Evolutionary conservation across 2,113 vertebrate species (phyloP), one percentile per base, ranked within the genome.

Genomic region (Dasyprocta punctata): DNA sequence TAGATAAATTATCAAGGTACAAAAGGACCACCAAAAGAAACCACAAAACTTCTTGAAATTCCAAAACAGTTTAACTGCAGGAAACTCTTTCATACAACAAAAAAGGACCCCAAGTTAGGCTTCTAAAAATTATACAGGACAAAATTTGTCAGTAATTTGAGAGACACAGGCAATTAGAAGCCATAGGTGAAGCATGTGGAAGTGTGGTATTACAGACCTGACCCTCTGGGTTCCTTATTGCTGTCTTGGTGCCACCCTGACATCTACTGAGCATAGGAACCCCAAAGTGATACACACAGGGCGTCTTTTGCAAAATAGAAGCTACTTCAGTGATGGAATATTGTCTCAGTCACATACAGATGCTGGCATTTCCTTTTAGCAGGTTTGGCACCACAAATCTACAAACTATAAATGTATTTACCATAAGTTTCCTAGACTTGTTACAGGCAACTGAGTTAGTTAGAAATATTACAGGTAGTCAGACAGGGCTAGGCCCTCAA

Each of bases 141-240:
- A 80, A 49, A 44, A 78, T 36, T 61, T 52, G 78, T 17, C 20
- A 41, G 1, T 44, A 58, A n/a, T 41, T 95, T 41, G 86, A 90
- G 71, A n/a, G 17, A 60, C 5, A 67, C 7, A 19, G 56, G 47
- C 36, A 38, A 49, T 24, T 22, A 3, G 5, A 44, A 67, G 16
- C 3, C 20, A 3, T 20, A 75, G 9, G 30, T 36, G 56, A 54
- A 6, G 13, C 7, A 0, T 17, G 4, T 24, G 30, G 36, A 63
- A 36, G 11, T 4, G 2, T 17, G 0, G 5, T 4, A n/a, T 10
- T 30, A 11, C 26, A 63, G 5, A 49, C 8, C 3, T 10, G 8
- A 41, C 10, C 26, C 22, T 16, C 13, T 0, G 0, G 5, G 2
- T 24, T 30, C 26, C 19, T 63, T 36, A 9, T 7, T 30, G 54